Conservation (phyloP, 2,797 vertebrate genomes). For the Sarcophilus harrisii region DNA sequence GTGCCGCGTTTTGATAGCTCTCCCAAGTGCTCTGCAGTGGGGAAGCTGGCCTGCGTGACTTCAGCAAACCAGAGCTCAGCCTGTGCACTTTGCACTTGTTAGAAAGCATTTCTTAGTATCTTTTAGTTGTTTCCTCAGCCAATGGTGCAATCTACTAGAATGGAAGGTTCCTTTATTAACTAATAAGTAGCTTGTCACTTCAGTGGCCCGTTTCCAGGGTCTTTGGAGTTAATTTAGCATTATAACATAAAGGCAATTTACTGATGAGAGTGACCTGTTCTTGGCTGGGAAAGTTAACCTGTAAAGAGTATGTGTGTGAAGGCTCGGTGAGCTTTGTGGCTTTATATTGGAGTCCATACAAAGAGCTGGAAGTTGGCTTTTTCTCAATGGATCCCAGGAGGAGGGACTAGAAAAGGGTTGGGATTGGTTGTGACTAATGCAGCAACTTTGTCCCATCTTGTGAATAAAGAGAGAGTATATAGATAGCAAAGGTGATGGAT, state of each 20-base stretch:
- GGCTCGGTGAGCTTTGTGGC: conserved; percentile 44
- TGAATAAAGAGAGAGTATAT: background rate
- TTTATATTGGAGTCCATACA: conserved; percentile 10
- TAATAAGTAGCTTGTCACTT: background rate
- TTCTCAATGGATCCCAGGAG: conserved; percentile 38
- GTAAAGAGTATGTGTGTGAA: background rate
- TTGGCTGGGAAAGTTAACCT: conserved; percentile 7
- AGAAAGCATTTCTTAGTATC: background rate
- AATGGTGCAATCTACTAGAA: background rate
- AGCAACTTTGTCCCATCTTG: conserved; percentile 12
- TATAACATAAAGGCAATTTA: rapidly evolving
- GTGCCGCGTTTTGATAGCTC: conserved; percentile 62
- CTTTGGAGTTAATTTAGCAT: conserved; percentile 24
- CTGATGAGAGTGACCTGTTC: background rate
- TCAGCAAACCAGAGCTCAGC: background rate
- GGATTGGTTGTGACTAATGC: conserved; percentile 39
- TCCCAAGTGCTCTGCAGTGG: conserved; percentile 34
- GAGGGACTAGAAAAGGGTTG: conserved; percentile 25
- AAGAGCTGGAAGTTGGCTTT: conserved; percentile 38
- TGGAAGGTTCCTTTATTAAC: conserved; percentile 25
- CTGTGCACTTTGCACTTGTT: conserved; percentile 9
- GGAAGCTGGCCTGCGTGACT: rapidly evolving
- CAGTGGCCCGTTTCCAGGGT: background rate
- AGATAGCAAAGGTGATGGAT: conserved; percentile 26
- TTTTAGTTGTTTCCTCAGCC: conserved; percentile 35